phyloP scores from a whole-genome alignment of 2,888 invertebrate genomes.

The Halictus quadricinctus region DNA sequence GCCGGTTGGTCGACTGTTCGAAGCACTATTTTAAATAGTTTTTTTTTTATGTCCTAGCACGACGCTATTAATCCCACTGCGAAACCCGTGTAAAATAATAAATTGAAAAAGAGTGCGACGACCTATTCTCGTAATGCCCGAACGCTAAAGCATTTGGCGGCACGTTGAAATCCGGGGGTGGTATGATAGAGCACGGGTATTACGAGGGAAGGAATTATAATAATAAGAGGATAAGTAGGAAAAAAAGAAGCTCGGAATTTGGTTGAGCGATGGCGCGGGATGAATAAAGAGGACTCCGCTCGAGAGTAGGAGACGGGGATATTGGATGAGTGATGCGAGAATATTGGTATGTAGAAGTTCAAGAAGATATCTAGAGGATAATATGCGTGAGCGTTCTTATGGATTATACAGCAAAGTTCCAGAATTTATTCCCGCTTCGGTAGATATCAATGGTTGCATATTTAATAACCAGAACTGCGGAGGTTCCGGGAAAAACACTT shows the following conservation, averaged over 20 bases:
- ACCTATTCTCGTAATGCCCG: not conserved
- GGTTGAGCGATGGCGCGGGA: not conserved
- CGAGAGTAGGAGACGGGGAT: not conserved
- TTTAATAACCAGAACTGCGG: not conserved
- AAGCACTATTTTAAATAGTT: not conserved
- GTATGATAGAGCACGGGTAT: not conserved
- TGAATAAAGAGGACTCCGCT: not conserved
- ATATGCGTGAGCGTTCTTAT: not conserved
- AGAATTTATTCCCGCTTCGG: not conserved
- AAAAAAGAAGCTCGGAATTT: not conserved
- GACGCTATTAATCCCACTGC: not conserved
- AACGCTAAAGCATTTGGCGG: not conserved
- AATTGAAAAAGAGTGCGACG: not conserved
- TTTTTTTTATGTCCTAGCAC: not conserved
- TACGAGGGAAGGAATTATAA: slow-evolving; percentile 6
- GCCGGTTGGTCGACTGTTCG: not conserved
- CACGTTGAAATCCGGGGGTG: not conserved
- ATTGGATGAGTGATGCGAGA: not conserved
- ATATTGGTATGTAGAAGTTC: not conserved
- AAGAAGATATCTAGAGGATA: not conserved
- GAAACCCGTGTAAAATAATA: not conserved
- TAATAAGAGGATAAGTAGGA: slow-evolving; percentile 9
- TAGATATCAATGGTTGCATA: not conserved
- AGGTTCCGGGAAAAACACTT: not conserved
- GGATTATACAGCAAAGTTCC: not conserved